Base-by-base conservation (phyloP, 2,888 invertebrate genomes). In the Neocrepidodera transversa region DNA sequence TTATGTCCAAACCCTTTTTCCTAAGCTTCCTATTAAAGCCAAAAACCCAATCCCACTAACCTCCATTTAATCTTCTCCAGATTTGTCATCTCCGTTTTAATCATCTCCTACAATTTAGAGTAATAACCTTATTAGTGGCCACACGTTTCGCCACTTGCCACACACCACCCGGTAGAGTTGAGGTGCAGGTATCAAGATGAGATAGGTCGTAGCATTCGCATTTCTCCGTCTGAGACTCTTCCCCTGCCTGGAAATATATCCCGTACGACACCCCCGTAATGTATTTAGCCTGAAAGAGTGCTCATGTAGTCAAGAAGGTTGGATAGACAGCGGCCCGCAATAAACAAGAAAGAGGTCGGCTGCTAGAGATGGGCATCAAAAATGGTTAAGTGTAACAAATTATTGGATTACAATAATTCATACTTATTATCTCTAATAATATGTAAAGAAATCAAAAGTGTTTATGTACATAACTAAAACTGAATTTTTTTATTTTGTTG, bases 341-440 rank as follows among this genome's bases (percentile, higher is more conserved):
- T 71, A 71, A 71, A 71, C 71, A 71, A 69, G 68, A 60, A 64
- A 60, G 64, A 61, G 63, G 59, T 45, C 60, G 23, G 23, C 30
- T 6, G 26, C 2, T 42, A 52, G 51, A 42, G 13, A 32, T 32
- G 32, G 3, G 23, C 23, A 23, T 14, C n/a, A n/a, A n/a, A n/a
- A n/a, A n/a, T n/a, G n/a, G n/a, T n/a, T n/a, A n/a, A n/a, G n/a
- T n/a, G n/a, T n/a, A n/a, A n/a, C n/a, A n/a, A n/a, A n/a, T n/a
- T n/a, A n/a, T n/a, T n/a, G n/a, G n/a, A n/a, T n/a, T n/a, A n/a
- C n/a, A n/a, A n/a, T n/a, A n/a, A n/a, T n/a, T n/a, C n/a, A n/a
- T n/a, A n/a, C n/a, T n/a, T n/a, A n/a, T n/a, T n/a, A n/a, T n/a
- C n/a, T n/a, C n/a, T n/a, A n/a, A n/a, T n/a, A n/a, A n/a, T n/a